These are phyloP conservation scores for Cottoperca gobio DNA, from an alignment of 2,797 vertebrate species.

Conservation along the genomic window DNA sequence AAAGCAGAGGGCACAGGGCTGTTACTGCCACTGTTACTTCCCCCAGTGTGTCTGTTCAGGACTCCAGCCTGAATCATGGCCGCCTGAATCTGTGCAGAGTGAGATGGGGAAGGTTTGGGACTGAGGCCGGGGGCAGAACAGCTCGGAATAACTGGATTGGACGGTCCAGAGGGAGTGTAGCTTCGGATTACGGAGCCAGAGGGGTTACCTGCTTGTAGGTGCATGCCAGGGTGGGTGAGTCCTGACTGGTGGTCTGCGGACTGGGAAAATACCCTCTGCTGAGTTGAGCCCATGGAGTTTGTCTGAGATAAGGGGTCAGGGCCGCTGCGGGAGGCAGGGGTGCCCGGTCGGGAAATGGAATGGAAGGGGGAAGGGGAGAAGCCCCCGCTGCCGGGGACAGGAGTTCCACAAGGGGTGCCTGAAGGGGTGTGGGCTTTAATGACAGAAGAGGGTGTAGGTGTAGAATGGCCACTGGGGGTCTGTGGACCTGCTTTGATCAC, in stretches of 20 bases:
- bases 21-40: constrained; percentile 81
- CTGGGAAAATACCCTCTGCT: constrained; percentile 82
- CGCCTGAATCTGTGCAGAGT: constrained; percentile 67
- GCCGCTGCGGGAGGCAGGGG: constrained; percentile 82
- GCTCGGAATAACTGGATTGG: constrained; percentile 82
- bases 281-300: constrained; percentile 74
- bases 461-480: constrained; percentile 73
- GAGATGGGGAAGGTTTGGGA: constrained; percentile 79
- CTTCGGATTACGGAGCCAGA: constrained; percentile 88
- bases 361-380: constrained; percentile 85
- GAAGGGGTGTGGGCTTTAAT: constrained; percentile 86
- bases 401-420: constrained; percentile 84
- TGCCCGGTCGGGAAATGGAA: constrained; percentile 82
- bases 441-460: constrained; percentile 83
- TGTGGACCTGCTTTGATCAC: constrained; percentile 90
- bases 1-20: constrained; percentile 95
- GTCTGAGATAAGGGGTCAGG: constrained; percentile 80
- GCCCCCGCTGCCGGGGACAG: constrained; percentile 79
- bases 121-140: constrained; percentile 74
- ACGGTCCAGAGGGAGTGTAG: constrained; percentile 88
- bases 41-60: constrained; percentile 74
- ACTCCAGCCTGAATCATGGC: constrained; percentile 59
- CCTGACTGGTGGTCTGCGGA: constrained; percentile 85
- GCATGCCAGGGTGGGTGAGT: constrained; percentile 82
- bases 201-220: constrained; percentile 82